Percentiles rank a stretch among this genome's conserved stretches.
Evolutionary conservation across 2,113 vertebrate species (phyloP).

Genomic region (Xiphorhynchus elegans): DNA sequence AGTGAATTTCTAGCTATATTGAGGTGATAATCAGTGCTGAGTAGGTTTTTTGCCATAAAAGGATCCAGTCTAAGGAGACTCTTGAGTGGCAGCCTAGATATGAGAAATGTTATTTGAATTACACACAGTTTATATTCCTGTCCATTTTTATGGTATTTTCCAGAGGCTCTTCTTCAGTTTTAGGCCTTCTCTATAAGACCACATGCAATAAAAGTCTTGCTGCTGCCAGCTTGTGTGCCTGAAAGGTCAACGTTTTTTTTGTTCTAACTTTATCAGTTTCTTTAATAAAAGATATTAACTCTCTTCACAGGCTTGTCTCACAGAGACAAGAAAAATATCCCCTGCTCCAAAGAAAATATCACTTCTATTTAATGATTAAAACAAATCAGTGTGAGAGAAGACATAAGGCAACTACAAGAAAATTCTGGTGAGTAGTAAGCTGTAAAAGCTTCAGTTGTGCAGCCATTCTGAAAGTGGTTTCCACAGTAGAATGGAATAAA

Average conservation of each 20-base stretch:
- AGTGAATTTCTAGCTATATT: not conserved
- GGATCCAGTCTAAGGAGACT: not conserved
- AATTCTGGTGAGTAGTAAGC: not conserved
- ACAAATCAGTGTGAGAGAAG: not conserved
- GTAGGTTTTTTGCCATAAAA: not conserved
- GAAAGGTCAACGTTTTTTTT: not conserved
- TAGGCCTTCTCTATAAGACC: not conserved
- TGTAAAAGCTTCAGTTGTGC: not conserved
- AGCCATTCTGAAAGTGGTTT: not conserved
- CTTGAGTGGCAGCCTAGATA: not conserved
- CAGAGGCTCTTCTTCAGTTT: not conserved
- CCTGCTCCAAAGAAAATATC: not conserved
- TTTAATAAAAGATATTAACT: conserved; percentile 37
- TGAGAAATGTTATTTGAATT: not conserved
- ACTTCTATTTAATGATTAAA: not conserved
- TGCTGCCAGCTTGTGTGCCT: not conserved
- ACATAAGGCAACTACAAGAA: not conserved
- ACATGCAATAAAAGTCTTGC: not conserved
- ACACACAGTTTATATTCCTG: not conserved
- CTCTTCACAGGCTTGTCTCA: not conserved
- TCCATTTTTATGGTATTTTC: not conserved
- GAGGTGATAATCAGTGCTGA: not conserved
- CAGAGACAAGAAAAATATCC: conserved; percentile 5
- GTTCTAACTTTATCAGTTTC: conserved; percentile 10
- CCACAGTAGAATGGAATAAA: not conserved